A percentile compares a stretch with the other conserved stretches of the same genome.
Conservation (phyloP, 2,113 vertebrate genomes). For the Pseudorhombus dupliciocellatus region DNA sequence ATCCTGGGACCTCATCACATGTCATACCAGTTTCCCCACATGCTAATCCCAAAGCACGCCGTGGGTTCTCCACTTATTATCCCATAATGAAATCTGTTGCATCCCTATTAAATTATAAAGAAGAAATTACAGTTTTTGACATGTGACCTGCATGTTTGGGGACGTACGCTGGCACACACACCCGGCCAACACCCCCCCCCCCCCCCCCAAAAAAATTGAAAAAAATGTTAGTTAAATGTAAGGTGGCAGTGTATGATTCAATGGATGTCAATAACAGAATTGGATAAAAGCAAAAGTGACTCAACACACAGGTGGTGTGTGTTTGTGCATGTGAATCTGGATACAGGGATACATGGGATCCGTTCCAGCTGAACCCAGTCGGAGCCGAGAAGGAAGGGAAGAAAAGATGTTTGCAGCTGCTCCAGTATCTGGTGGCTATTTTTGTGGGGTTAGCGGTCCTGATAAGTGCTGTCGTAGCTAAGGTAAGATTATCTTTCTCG, state of each 20-base stretch:
- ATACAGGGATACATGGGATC: slow-evolving; percentile 83
- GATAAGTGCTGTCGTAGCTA: slow-evolving; percentile 72
- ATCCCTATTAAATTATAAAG: neutral
- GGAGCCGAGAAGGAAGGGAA: slow-evolving; percentile 82
- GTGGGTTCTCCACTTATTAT: neutral
- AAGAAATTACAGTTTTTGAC: neutral
- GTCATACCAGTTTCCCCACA: neutral
- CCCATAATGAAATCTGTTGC: neutral
- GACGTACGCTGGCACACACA: too few relatives aligned
- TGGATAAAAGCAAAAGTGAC: neutral
- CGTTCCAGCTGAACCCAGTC: slow-evolving; percentile 80
- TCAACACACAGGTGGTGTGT: neutral
- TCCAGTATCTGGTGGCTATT: slow-evolving; percentile 76
- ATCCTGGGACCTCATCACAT: neutral
- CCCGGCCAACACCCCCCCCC: too few relatives aligned
- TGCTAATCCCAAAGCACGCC: neutral
- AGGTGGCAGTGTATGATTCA: neutral
- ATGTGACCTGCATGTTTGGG: too few relatives aligned
- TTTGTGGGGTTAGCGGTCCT: slow-evolving; percentile 79
- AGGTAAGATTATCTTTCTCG: slow-evolving; percentile 61
- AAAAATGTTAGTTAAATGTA: neutral
- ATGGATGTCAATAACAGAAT: neutral
- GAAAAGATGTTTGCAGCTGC: slow-evolving; percentile 68
- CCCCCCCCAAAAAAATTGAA: too few relatives aligned
- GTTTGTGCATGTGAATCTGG: slow-evolving; percentile 15